phyloP scores from a whole-genome alignment of 2,797 vertebrate genomes.

The Aselliscus stoliczkanus region DNA sequence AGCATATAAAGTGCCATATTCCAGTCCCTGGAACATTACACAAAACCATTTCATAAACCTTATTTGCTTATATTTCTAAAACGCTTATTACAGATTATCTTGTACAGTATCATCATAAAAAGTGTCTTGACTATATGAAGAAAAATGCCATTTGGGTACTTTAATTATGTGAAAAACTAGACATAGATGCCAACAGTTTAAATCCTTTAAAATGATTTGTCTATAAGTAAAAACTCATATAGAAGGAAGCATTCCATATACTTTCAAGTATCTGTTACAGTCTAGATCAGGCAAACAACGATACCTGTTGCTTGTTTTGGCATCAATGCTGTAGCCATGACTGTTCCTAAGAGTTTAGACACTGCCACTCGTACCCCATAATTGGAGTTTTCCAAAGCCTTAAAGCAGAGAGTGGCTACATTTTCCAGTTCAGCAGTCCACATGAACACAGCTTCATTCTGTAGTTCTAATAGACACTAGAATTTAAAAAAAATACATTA shows the following conservation, averaged over 20 bases:
- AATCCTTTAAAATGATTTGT: neutral
- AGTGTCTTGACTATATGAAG: neutral
- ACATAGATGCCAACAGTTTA: neutral
- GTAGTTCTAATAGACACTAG: conserved; percentile 95
- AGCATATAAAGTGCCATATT: neutral
- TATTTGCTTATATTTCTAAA: neutral
- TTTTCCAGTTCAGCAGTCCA: conserved; percentile 99
- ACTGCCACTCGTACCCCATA: conserved; percentile 97
- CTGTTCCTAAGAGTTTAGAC: conserved; percentile 94
- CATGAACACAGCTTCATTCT: conserved; percentile 99
- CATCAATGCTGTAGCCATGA: conserved; percentile 97
- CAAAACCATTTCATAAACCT: neutral
- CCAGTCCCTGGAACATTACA: neutral
- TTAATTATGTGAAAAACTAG: conserved; percentile 3
- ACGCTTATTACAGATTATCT: neutral
- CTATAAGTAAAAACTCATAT: neutral
- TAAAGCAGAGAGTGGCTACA: conserved; percentile 95
- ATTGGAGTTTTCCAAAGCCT: conserved; percentile 97
- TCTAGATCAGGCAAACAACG: neutral
- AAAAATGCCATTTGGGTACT: conserved; percentile 20
- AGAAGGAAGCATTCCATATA: neutral
- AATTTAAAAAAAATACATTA: conserved; percentile 34
- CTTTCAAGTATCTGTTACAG: neutral
- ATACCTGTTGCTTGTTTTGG: conserved; percentile 97
- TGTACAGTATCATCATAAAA: neutral